These are phyloP conservation scores for Pristis pectinata DNA, from an alignment of 2,797 vertebrate species.

Conservation along the genomic window DNA sequence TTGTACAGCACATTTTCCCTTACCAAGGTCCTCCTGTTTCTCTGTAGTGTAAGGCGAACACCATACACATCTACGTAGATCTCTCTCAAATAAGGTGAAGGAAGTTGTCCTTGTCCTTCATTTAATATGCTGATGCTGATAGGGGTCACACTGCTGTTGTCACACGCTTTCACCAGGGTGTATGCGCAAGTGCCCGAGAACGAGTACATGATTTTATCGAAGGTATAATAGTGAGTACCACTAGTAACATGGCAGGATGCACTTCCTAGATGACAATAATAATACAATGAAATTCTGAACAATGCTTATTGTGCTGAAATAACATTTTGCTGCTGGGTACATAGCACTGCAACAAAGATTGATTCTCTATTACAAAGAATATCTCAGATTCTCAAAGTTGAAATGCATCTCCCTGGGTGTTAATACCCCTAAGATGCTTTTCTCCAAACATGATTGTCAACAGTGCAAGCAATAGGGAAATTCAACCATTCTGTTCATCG, in stretches of 20 bases:
- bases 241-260: constrained; percentile 52
- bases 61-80: constrained; percentile 52
- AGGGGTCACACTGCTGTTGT: constrained; percentile 44
- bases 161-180: constrained; percentile 49
- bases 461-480: not conserved
- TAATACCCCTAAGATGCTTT: not conserved
- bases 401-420: not conserved
- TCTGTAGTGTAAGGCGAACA: constrained; percentile 52
- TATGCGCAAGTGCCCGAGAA: constrained; percentile 59
- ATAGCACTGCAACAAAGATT: not conserved
- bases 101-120: constrained; percentile 51
- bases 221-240: constrained; percentile 58
- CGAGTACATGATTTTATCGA: constrained; percentile 54
- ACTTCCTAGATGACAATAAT: constrained; percentile 43
- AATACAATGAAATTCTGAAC: not conserved
- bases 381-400: not conserved
- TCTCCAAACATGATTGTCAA: not conserved
- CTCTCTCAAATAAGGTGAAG: constrained; percentile 55
- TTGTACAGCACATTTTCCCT: constrained; percentile 20
- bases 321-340: not conserved
- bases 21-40: constrained; percentile 64
- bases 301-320: not conserved
- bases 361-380: no score
- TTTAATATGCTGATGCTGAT: constrained; percentile 55
- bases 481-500: not conserved